These are phyloP conservation scores for Megaceryle maxima DNA, from an alignment of 2,113 vertebrate species.

Conservation along the genomic window DNA sequence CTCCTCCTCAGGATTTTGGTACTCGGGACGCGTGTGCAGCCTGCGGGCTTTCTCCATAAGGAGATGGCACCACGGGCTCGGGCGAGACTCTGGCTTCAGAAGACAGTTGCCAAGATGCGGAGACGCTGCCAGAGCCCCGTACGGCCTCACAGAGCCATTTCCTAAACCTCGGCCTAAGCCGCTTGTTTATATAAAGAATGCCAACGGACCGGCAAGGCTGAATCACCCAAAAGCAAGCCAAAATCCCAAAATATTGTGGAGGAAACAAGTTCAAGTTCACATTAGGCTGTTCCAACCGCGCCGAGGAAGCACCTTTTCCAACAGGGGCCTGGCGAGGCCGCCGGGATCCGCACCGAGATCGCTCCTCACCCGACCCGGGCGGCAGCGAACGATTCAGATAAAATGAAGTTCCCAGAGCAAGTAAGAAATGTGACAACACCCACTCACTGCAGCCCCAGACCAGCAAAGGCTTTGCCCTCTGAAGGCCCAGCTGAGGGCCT, in stretches of 20 bases:
- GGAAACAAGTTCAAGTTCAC: neutral
- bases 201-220: conserved; percentile 35
- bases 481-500: neutral
- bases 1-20: neutral
- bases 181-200: conserved; percentile 45
- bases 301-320: neutral
- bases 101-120: neutral
- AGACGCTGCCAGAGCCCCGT: neutral
- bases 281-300: neutral
- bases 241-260: neutral
- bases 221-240: conserved; percentile 43
- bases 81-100: neutral
- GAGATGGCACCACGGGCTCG: neutral
- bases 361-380: neutral
- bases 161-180: conserved; percentile 8
- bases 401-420: neutral
- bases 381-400: neutral
- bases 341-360: accelerated
- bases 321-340: accelerated
- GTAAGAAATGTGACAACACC: neutral
- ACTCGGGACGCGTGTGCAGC: neutral
- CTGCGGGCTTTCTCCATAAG: neutral
- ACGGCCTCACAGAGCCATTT: neutral
- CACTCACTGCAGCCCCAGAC: neutral
- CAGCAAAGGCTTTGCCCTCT: neutral